Evolutionary conservation across 2,888 invertebrate species (phyloP).

Genomic region (Aphodius granarius): DNA sequence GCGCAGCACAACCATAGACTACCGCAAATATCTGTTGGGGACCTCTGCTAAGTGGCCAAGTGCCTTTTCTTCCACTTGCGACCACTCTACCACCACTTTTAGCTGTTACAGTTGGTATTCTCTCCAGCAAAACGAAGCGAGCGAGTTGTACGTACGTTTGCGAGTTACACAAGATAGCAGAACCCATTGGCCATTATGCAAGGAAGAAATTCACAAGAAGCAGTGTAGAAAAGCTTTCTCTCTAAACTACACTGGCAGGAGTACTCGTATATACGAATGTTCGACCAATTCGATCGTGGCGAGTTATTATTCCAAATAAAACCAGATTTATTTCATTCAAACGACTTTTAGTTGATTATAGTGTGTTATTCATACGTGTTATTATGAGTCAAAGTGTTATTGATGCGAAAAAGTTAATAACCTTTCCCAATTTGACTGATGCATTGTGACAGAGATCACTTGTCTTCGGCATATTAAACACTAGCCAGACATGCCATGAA

Average conservation of each 20-base stretch:
- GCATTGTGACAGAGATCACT: background rate
- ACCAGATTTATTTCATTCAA: no score
- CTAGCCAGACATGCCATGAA: background rate
- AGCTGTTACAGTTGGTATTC: background rate
- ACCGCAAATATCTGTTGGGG: background rate
- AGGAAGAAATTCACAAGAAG: slow-evolving; percentile 40
- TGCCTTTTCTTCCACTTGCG: background rate
- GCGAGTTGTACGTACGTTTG: background rate
- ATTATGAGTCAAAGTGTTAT: background rate
- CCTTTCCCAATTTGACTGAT: background rate
- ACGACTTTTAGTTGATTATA: background rate
- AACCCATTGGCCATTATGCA: slow-evolving; percentile 38
- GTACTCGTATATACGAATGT: no score
- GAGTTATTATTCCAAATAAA: background rate
- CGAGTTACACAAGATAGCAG: slow-evolving; percentile 41
- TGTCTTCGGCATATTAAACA: background rate
- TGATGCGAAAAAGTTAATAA: background rate
- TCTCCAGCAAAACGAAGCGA: background rate
- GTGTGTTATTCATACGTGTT: background rate
- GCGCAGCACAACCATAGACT: background rate
- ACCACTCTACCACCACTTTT: background rate
- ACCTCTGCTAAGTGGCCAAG: no score
- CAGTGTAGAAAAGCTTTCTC: slow-evolving; percentile 43
- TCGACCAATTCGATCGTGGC: no score
- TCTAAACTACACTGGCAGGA: slow-evolving; percentile 8